phyloP scores from a whole-genome alignment of 2,797 vertebrate species.

The Syngnathus acus region DNA sequence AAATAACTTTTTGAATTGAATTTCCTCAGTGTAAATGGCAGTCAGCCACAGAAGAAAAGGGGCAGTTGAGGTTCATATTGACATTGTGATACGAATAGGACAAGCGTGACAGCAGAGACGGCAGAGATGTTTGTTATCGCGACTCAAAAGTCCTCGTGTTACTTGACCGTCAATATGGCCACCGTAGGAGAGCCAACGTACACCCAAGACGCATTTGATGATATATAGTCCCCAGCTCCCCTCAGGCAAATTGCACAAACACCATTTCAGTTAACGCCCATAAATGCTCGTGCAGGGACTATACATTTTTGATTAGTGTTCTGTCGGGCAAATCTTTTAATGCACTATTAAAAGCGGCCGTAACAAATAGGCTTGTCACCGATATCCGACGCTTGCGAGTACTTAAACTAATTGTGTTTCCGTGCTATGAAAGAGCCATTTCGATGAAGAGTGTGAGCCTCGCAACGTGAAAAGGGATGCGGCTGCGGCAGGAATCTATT shows the following conservation, averaged over 20 bases:
- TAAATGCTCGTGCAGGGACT: constrained; percentile 6
- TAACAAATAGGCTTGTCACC: constrained; percentile 11
- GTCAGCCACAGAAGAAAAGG: constrained; percentile 30
- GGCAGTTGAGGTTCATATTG: constrained; percentile 28
- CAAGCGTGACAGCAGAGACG: constrained; percentile 11
- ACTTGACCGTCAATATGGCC: constrained; percentile 1
- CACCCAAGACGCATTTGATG: background rate
- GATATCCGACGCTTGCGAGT: constrained; percentile 8
- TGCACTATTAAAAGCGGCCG: constrained; percentile 4
- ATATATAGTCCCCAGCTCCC: background rate
- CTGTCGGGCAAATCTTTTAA: constrained; percentile 17
- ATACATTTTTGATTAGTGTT: constrained; percentile 23
- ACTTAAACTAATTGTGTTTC: constrained; percentile 28
- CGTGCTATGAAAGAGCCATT: constrained; percentile 17
- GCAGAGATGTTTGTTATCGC: constrained; percentile 30
- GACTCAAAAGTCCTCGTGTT: background rate
- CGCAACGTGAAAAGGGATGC: background rate
- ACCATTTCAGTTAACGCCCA: constrained; percentile 15
- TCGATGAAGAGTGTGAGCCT: background rate
- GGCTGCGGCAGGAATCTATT: background rate
- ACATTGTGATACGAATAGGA: constrained; percentile 50
- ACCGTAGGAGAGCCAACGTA: background rate
- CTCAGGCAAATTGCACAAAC: background rate
- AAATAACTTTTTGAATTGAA: constrained; percentile 46
- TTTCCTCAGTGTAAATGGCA: constrained; percentile 51